A percentile compares a stretch with the other conserved stretches of the same genome.
Conservation (phyloP, 1,140 invertebrate genomes). For the Cheumatopsyche charites region DNA sequence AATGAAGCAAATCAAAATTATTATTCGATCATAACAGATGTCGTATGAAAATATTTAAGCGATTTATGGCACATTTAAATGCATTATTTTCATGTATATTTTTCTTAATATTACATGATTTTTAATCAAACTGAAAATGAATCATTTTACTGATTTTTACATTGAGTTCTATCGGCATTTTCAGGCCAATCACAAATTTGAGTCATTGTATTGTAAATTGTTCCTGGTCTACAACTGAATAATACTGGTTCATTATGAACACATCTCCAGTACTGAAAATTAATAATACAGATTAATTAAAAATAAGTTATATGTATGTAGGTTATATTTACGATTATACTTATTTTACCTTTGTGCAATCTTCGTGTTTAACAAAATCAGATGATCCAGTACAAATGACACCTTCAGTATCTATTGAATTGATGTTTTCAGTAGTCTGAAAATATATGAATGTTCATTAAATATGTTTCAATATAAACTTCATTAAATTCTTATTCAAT, state of each 20-base stretch:
- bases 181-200: conserved; percentile 81
- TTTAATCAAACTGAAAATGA: background rate
- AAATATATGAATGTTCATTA: background rate
- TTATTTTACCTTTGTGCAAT: conserved; percentile 63
- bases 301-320: background rate
- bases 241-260: conserved; percentile 74
- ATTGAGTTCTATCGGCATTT: conserved; percentile 69
- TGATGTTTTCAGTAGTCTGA: background rate
- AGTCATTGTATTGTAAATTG: conserved; percentile 72
- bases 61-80: too few relatives aligned
- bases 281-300: background rate
- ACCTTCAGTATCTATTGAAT: conserved; percentile 41
- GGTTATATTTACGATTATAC: background rate
- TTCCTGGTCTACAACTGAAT: conserved; percentile 73
- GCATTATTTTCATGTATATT: too few relatives aligned
- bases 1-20: too few relatives aligned
- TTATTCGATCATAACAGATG: too few relatives aligned
- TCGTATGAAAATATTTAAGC: too few relatives aligned
- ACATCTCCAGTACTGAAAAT: conserved; percentile 77
- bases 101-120: background rate
- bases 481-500: too few relatives aligned
- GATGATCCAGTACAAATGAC: conserved; percentile 61
- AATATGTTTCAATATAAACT: background rate
- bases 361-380: conserved; percentile 67
- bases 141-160: conserved; percentile 50